Base-by-base conservation (phyloP, 2,113 vertebrate genomes). In the Paratilapia polleni region DNA sequence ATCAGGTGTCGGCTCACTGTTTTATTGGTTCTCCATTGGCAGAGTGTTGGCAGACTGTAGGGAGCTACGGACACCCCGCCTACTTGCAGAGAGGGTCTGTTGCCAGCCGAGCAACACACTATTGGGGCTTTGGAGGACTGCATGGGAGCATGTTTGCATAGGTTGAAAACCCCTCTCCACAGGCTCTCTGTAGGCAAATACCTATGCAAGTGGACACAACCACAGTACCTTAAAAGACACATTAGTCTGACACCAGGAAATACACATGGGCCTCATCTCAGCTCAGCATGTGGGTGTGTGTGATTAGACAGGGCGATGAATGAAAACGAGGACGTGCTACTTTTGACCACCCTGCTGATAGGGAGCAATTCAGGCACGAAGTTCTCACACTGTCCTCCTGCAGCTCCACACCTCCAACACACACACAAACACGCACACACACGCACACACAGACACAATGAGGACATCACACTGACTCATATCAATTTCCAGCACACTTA, bases 381-480 rank as follows among this genome's bases (percentile, higher is more conserved):
- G 89, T 92, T 92, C 89, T 92, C 89, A 91, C 87, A 85, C 91
- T 84, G 78, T 88, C 70, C 49, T 89, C 87, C 89, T 83, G 85
- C 68, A 84, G 87, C 26, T 85, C 91, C 87, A 91, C 91, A 86
- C 85, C 78, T 87, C 80, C 2, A 28, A 22, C 28, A 15, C 22
- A 24, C 74, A 38, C 64, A 26, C 77, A 77, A 77, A 62, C 68
- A 57, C 56, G 26, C 38, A 31, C 58, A 9, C 63, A 22, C 31
- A 31, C 63, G 3, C 56, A 5, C 15, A 43, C 41, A 43, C 41
- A 43, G 2, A 49, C 47, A 49, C 14, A 49, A 13, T 36, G 36
- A 8, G 36, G 6, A 17, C 47, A 52, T 15, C 17, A 36, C 19
- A 7, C 31, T 20, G 10, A n/a, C 17, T 62, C 13, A 47, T 34